Base-by-base conservation (phyloP, 2,797 vertebrate genomes). In the Ara ararauna region DNA sequence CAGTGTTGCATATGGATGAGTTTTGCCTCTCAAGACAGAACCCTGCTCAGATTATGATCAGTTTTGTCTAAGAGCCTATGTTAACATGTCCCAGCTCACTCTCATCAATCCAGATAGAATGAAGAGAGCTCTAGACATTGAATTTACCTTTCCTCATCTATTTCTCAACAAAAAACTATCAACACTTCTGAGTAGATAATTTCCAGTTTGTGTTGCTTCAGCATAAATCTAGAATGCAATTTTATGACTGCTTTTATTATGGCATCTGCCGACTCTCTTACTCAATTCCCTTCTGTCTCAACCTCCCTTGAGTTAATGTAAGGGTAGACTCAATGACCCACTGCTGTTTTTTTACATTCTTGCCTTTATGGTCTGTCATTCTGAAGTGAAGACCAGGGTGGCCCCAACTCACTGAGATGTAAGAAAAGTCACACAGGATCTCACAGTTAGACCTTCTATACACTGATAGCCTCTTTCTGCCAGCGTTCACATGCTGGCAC, bases 1-100 rank as follows among this genome's bases (percentile, higher is more conserved):
- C 54, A 47, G 32, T 75, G 47, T 73, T 97, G 73, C 94, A 94
- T 91, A 80, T 89, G 75, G 58, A 93, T 94, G 93, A 96, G 85
- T 66, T 94, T 89, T 96, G 29, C 68, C 27, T 92, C 68, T 91
- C 62, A 38, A 61, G 85, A 58, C 34, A 93, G 87, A 93, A 47
- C 17, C 5, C 70, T 83, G 61, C 61, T 95, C 56, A 90, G 74
- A 62, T 85, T 80, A 45, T 80, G 61, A 85, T 89, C 45, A 53
- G 21, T 60, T 94, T 89, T 87, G 32, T 74, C 65, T 83, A 53
- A 45, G 26, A 90, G 36, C 47, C 56, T 74, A 11, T 14, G 50
- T 95, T 79, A 88, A 29, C 48, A 40, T 84, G 73, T 90, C 58
- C 70, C 71, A 47, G 45, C 45, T 90, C 42, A 74, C 32, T 84